These are phyloP conservation scores for Drosophila pandora DNA, from an alignment of 1,140 invertebrate species.

Conservation along the genomic window DNA sequence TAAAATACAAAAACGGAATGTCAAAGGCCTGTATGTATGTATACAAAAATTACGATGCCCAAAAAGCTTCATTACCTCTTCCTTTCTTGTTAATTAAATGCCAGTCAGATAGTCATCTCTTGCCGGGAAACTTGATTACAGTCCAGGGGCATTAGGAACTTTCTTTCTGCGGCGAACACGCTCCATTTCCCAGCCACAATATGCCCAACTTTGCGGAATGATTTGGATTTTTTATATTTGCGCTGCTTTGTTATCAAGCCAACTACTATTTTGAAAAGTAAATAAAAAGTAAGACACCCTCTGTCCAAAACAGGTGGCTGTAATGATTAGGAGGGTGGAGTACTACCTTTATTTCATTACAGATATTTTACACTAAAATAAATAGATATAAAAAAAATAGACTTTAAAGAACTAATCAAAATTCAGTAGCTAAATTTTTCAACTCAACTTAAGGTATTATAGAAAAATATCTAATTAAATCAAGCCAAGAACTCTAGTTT, in stretches of 20 bases:
- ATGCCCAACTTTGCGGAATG: constrained; percentile 15
- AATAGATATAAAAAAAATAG: too few species aligned
- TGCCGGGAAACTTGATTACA: constrained; percentile 44
- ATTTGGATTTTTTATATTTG: constrained; percentile 17
- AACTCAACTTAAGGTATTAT: too few species aligned
- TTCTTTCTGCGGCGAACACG: constrained; percentile 21
- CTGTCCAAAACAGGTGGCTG: constrained; percentile 12
- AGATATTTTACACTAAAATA: too few species aligned
- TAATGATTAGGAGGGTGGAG: neutral
- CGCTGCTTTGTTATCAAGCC: neutral
- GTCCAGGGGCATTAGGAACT: constrained; percentile 6
- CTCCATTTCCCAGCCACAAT: constrained; percentile 47
- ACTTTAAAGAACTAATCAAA: too few species aligned
- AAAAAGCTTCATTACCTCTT: constrained; percentile 14
- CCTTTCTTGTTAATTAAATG: constrained; percentile 64
- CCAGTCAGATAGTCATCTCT: constrained; percentile 55
- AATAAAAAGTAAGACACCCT: constrained; percentile 22
- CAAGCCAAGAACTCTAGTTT: neutral
- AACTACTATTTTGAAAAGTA: constrained; percentile 8
- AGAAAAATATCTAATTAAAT: neutral
- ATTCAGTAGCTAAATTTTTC: too few species aligned
- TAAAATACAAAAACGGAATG: constrained; percentile 25
- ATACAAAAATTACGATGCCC: constrained; percentile 27
- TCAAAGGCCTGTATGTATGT: constrained; percentile 23
- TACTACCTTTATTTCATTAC: too few species aligned